Evolutionary conservation across 2,797 vertebrate species (phyloP), one percentile per base, ranked within the genome.

Genomic region (Halcyon chelicuti): DNA sequence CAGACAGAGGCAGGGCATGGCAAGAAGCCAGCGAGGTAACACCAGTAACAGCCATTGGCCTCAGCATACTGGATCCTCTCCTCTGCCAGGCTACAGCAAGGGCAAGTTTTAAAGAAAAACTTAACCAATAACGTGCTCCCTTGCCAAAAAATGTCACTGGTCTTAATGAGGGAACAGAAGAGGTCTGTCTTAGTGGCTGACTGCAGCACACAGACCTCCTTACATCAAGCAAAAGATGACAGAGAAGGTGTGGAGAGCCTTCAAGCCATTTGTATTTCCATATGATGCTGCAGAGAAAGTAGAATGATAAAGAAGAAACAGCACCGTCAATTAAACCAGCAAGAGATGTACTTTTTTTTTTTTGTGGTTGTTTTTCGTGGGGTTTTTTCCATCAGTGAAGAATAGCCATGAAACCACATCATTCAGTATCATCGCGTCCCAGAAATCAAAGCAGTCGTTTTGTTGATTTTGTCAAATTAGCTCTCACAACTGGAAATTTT

Each of bases 401-500:
- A 89, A 44, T 37, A 86, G 19, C 67, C 11, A 5, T 19, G 71
- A 79, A 90, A 94, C 28, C 67, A 87, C 63, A 93, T 57, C 40
- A n/a, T 23, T 88, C 70, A 29, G 47, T 44, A 74, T 42, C 75
- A 80, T 54, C 61, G 23, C 55, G 35, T 29, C 47, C 52, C 55
- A 71, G 55, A 90, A 94, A 94, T 71, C 66, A 94, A 91, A 90
- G 81, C 29, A 63, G 33, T 90, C 31, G 23, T 88, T 94, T 88
- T 3, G 12, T 42, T 63, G 55, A 86, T 79, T 88, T 76, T 86
- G 79, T 51, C 70, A 86, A 76, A 88, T 86, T 71, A 90, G 63
- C 47, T 84, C 60, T 79, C 79, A 39, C 42, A 78, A 76, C 1
- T 35, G 67, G 73, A 84, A 62, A 57, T 49, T 86, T 86, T 88